Percentiles rank a stretch among this genome's conserved stretches.
These are phyloP conservation scores for Micromesistius poutassou DNA, from an alignment of 2,797 vertebrate species.

Conservation along the genomic window DNA sequence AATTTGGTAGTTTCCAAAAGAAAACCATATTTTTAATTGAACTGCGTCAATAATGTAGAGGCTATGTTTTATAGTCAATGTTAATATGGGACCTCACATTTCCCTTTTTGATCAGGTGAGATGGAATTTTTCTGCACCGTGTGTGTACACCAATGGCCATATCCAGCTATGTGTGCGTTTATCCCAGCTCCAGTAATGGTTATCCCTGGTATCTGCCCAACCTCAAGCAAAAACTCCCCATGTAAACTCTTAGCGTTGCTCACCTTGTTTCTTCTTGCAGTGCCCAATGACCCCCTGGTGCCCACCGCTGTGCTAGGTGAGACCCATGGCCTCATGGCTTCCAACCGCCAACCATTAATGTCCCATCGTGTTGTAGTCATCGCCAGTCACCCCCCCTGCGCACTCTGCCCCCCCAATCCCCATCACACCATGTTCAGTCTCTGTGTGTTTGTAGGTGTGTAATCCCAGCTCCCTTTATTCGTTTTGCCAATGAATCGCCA, in stretches of 20 bases:
- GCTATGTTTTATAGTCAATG: not conserved
- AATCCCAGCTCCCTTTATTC: not conserved
- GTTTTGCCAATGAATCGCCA: not conserved
- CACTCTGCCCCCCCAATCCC: no score
- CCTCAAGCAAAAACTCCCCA: not conserved
- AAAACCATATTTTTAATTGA: not conserved
- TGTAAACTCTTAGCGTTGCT: conserved; percentile 19
- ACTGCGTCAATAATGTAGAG: no score
- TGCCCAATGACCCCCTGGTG: conserved; percentile 98
- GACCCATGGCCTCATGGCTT: conserved; percentile 58
- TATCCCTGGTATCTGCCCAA: not conserved
- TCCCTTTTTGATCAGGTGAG: not conserved
- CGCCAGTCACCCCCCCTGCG: not conserved
- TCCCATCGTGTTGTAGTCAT: conserved; percentile 62
- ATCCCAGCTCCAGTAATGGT: not conserved
- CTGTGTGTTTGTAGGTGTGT: no score
- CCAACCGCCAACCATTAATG: conserved; percentile 71
- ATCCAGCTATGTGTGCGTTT: not conserved
- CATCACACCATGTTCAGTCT: no score
- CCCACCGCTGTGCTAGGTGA: conserved; percentile 99
- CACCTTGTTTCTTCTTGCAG: conserved; percentile 76
- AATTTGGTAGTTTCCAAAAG: not conserved
- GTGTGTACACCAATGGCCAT: not conserved
- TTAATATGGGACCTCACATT: not conserved
- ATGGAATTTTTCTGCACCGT: not conserved